Evolutionary conservation across 1,140 invertebrate species (phyloP), one percentile per base, ranked within the genome.

Genomic region (Pseudomyrmex sp.): DNA sequence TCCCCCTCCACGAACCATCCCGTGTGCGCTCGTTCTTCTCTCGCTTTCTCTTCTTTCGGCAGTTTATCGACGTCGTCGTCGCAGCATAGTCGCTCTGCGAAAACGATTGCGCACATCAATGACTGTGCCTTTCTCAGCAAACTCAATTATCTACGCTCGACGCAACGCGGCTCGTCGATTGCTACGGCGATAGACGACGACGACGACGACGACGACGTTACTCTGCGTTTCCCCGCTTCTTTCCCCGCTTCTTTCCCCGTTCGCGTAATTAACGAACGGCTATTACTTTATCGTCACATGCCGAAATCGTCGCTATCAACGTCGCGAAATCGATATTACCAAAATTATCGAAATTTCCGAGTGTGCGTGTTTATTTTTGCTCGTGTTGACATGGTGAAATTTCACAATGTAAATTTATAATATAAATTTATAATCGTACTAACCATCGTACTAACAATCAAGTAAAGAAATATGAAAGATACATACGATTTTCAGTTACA

Each of bases 281-380:
- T 12, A 15, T 0, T 35, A 63, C 4, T 79, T 85, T 59, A 86
- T 85, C 83, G 50, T 13, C 10, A 23, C 10, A 52, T 26, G 50
- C 65, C 65, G 70, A 86, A 87, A 87, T 75, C n/a, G 68, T 15
- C 10, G 35, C n/a, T 48, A 50, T 75, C 74, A 69, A 75, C 79
- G 26, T 5, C 63, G 56, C 18, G 13, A 46, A 15, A 58, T 52
- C 15, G 61, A 63, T 54, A n/a, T 56, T 62, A 69, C 0, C 35
- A 0, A 35, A 35, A 35, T 35, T 35, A 35, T 35, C 35, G 0
- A 35, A 35, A 35, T 35, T 35, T 35, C 35, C 35, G 35, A 35
- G 35, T 35, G 35, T 35, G 35, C 0, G 35, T 35, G 35, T 0
- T 4, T 7, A 5, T 35, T 35, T 35, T 35, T 35, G 4, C 5